Base-by-base conservation (phyloP, 2,113 vertebrate species). In the Lichenostomus cassidix region DNA sequence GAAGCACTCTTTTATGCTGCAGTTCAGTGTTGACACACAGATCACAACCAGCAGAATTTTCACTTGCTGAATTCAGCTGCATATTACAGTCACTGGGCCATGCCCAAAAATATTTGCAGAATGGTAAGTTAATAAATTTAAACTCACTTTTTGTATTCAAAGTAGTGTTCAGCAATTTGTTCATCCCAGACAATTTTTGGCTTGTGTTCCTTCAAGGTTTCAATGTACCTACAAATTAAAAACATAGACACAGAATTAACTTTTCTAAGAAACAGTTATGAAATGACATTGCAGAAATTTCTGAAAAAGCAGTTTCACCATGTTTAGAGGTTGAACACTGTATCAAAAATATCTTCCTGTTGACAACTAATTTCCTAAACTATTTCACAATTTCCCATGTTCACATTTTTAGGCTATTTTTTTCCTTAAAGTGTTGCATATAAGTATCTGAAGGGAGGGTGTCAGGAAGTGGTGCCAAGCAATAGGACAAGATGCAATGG, bases 101-200 rank as follows among this genome's bases (percentile, higher is more conserved):
- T 49, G 56, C 21, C 24, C 33, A 56, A 56, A 78, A 87, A 25
- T 75, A 83, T 39, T 28, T 84, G 58, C 77, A 76, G 59, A 79
- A 67, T 5, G 4, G 4, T 52, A 86, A 85, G 24, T 42, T 59
- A 90, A 89, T 79, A 77, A 87, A 59, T 44, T 15, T 41, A 79
- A 79, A 94, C 98, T 97, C 78, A 99, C 99, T 98, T 99, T 97
- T 98, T 99, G 92, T 99, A 99, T 88, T 95, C 98, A 83, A 99
- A 98, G 92, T 98, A 98, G 96, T 99, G 99, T 88, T 99, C 99
- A 7, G 97, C 98, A 12, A 98, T 97, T 83, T 99, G 97, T 87
- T 98, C 98, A 91, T 99, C 99, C 99, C 99, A 99, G 53, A 98
- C 27, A 28, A 99, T 84, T 81, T 98, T 99, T 17, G 99, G 99